These are phyloP conservation scores for Patella depressa DNA, from an alignment of 2,888 invertebrate species.

Conservation along the genomic window DNA sequence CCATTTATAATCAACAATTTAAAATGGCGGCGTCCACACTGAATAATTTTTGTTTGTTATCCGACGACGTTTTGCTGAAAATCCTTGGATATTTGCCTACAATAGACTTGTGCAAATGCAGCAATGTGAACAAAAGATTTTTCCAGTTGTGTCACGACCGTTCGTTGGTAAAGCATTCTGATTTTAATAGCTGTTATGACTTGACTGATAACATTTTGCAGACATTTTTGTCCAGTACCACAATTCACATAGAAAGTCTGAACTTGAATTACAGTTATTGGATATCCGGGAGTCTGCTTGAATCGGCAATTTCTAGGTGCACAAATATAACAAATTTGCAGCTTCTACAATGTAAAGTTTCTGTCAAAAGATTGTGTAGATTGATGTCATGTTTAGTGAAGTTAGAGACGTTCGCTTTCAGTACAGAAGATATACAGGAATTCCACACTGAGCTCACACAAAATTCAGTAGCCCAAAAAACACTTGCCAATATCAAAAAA, in stretches of 20 bases:
- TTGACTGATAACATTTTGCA: slow-evolving; percentile 51
- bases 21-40: background rate
- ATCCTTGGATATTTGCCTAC: slow-evolving; percentile 50
- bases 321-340: slow-evolving; percentile 54
- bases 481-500: slow-evolving; percentile 51
- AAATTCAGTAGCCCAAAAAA: slow-evolving; percentile 50
- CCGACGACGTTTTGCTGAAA: slow-evolving; percentile 57
- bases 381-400: slow-evolving; percentile 53
- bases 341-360: slow-evolving; percentile 61
- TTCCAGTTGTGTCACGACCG: slow-evolving; percentile 50
- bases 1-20: too few species aligned
- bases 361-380: slow-evolving; percentile 55
- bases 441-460: slow-evolving; percentile 59
- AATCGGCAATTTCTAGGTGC: slow-evolving; percentile 54
- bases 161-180: slow-evolving; percentile 48
- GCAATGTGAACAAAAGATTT: slow-evolving; percentile 47
- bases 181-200: slow-evolving; percentile 50
- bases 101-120: slow-evolving; percentile 38
- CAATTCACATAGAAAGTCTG: slow-evolving; percentile 47
- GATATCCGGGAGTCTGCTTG: slow-evolving; percentile 51
- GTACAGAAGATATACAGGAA: slow-evolving; percentile 59
- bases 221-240: slow-evolving; percentile 47
- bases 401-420: slow-evolving; percentile 57
- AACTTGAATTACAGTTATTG: slow-evolving; percentile 66
- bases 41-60: slow-evolving; percentile 19